Evolutionary conservation across 1,140 invertebrate species (phyloP).

Genomic region (Rhyzopertha dominica): DNA sequence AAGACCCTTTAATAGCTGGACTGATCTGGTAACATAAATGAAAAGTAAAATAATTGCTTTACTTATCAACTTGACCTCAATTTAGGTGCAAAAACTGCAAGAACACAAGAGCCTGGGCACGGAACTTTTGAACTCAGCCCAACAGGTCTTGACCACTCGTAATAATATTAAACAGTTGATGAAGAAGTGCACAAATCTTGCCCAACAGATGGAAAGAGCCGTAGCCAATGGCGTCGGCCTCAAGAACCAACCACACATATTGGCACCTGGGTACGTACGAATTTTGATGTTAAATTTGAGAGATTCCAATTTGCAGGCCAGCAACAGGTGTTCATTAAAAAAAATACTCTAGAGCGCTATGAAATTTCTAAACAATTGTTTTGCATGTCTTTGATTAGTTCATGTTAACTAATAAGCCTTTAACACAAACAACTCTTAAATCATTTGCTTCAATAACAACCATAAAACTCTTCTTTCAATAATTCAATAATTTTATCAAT

Average conservation of each 20-base stretch:
- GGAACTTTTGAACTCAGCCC: slow-evolving; percentile 67
- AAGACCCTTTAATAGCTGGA: slow-evolving; percentile 68
- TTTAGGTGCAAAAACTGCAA: slow-evolving; percentile 63
- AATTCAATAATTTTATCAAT: too few relatives aligned
- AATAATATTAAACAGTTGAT: slow-evolving; percentile 65
- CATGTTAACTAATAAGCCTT: too few relatives aligned
- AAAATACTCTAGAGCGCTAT: too few relatives aligned
- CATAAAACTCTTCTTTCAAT: too few relatives aligned
- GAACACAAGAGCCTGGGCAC: slow-evolving; percentile 60
- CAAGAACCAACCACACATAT: slow-evolving; percentile 63
- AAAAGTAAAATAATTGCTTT: background rate
- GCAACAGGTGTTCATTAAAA: too few relatives aligned
- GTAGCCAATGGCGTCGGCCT: slow-evolving; percentile 65
- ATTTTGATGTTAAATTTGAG: too few relatives aligned
- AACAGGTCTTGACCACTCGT: slow-evolving; percentile 64
- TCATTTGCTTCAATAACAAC: too few relatives aligned
- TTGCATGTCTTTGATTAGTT: too few relatives aligned
- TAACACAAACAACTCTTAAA: too few relatives aligned
- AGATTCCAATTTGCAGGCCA: too few relatives aligned
- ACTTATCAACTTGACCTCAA: background rate
- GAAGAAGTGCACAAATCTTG: slow-evolving; percentile 69
- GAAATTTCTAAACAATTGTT: too few relatives aligned
- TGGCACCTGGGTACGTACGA: too few relatives aligned
- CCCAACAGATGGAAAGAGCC: slow-evolving; percentile 64
- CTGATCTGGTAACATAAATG: slow-evolving; percentile 53